Conservation (phyloP, 2,797 vertebrate genomes). For the Myotis planiceps region DNA sequence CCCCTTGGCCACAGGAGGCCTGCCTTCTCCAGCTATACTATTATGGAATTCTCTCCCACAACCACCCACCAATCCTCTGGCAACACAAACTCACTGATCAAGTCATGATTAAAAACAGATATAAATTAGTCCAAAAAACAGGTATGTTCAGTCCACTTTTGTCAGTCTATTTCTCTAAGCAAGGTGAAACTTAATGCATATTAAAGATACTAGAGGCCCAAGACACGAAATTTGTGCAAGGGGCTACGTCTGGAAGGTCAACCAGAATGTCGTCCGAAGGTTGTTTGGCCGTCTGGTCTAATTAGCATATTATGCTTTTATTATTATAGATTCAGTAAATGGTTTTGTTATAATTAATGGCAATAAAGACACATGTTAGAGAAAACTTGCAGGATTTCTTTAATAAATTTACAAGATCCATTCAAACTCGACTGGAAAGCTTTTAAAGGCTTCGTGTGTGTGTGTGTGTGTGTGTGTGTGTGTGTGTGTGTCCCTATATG, state of each 20-base stretch:
- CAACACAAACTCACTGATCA: neutral
- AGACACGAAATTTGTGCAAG: no score
- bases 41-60: neutral
- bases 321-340: no score
- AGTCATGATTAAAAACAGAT: neutral
- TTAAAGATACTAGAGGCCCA: no score
- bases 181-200: neutral
- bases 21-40: neutral
- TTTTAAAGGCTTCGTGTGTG: accelerated
- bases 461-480: accelerated
- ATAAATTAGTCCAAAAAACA: neutral
- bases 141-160: neutral
- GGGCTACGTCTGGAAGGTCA: no score
- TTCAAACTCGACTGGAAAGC: neutral
- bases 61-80: neutral
- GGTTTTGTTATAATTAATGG: accelerated
- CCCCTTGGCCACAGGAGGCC: neutral
- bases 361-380: accelerated
- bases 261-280: no score
- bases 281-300: no score
- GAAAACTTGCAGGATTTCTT: neutral
- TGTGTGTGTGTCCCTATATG: no score
- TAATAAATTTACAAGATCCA: no score
- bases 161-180: neutral
- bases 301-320: no score